These are phyloP conservation scores for Scopus umbretta DNA, from an alignment of 2,113 vertebrate species.

Conservation along the genomic window DNA sequence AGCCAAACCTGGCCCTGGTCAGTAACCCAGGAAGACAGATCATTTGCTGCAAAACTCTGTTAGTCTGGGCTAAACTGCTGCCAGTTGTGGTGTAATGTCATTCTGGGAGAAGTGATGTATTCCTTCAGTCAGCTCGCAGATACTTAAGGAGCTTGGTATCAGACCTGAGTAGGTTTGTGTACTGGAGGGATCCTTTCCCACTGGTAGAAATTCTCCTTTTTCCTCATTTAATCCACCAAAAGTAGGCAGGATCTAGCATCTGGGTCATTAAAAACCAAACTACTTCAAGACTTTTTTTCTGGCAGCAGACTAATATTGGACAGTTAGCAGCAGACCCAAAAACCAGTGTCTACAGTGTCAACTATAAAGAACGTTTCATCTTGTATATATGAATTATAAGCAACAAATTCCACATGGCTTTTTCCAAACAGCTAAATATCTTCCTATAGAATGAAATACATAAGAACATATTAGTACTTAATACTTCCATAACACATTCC, in stretches of 20 bases:
- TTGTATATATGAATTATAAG: not conserved
- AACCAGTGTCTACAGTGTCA: not conserved
- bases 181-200: not conserved
- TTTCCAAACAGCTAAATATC: not conserved
- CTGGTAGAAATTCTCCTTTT: not conserved
- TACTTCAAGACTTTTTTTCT: conserved; percentile 17
- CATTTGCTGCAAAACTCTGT: not conserved
- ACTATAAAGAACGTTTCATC: not conserved
- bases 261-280: not conserved
- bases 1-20: not conserved
- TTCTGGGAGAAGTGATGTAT: not conserved
- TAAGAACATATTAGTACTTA: not conserved
- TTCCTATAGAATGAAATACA: not conserved
- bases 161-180: not conserved
- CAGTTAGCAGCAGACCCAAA: not conserved
- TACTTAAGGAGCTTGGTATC: not conserved
- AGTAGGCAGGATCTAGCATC: not conserved
- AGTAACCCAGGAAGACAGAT: not conserved
- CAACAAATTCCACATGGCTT: not conserved
- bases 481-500: not conserved
- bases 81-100: not conserved
- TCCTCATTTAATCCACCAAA: not conserved
- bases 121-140: not conserved
- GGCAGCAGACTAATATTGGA: not conserved
- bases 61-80: not conserved